phyloP scores from a whole-genome alignment of 2,797 vertebrate genomes.

The Spondyliosoma cantharus region DNA sequence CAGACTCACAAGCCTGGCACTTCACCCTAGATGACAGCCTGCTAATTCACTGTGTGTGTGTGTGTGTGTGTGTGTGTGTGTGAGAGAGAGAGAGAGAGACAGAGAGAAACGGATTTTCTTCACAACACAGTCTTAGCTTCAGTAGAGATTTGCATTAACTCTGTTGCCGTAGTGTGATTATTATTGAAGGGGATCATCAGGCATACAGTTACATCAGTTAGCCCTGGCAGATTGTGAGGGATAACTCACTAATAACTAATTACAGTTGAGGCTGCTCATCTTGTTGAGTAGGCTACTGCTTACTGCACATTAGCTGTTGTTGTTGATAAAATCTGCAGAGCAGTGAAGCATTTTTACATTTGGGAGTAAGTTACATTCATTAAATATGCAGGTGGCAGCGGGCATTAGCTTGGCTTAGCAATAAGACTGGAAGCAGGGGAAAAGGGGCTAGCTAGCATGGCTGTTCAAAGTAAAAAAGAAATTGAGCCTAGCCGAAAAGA shows the following conservation, averaged over 20 bases:
- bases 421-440: background rate
- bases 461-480: background rate
- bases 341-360: background rate
- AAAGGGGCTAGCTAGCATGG: too few relatives aligned
- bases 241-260: background rate
- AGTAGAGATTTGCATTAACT: background rate
- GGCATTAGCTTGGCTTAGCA: background rate
- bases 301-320: background rate
- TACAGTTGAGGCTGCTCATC: background rate
- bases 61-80: background rate
- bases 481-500: background rate
- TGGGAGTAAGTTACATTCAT: background rate
- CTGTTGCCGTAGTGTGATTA: background rate
- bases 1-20: conserved; percentile 35
- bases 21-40: conserved; percentile 43
- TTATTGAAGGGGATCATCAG: background rate
- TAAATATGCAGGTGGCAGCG: background rate
- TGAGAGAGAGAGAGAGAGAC: too few relatives aligned
- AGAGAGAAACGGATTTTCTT: conserved; percentile 4
- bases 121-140: background rate
- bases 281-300: background rate
- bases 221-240: background rate
- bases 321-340: background rate
- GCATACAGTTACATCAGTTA: background rate
- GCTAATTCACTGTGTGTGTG: conserved; percentile 1